Base-by-base conservation (phyloP, 2,113 vertebrate genomes). In the Cervus canadensis region DNA sequence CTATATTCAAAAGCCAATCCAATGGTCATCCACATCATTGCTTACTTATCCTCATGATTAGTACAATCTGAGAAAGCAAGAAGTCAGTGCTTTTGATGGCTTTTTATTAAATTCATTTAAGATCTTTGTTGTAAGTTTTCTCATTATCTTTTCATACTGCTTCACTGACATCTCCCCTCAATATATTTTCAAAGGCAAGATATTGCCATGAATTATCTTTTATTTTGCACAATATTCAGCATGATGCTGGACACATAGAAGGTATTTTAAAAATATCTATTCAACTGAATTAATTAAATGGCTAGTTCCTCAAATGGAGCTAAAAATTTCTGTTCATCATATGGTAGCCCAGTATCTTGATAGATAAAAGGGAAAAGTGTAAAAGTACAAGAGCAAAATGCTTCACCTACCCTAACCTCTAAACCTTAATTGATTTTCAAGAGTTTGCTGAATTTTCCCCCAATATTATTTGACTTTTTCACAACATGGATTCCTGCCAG, bases 401-500 rank as follows among this genome's bases (percentile, higher is more conserved):
- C 13, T 97, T 98, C 33, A 87, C 52, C 74, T 93, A 15, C 62
- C 28, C 16, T 84, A 91, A 96, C 36, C 71, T 97, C 50, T 82
- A 82, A 94, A 86, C 40, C 36, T 78, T 74, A 40, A 96, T 83
- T 95, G 96, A 97, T 97, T 89, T 96, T 94, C 87, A 93, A 96
- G 43, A 71, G 78, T 95, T 94, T 91, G 82, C 78, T 94, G 56
- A 92, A 94, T 81, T 89, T 64, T 25, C 17, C 54, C 64, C 50
- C 52, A 81, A 36, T 89, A 84, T 78, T 96, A 86, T 90, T 96
- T 89, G n/a, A 43, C 33, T 87, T 95, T 95, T 98, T 93, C 50
- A 93, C 94, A 97, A 74, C 45, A 83, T 90, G 82, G 36, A 76
- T 89, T 85, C 90, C 79, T 94, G 40, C 43, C 87, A 96, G 50